Base-by-base conservation (phyloP, 2,888 invertebrate species). In the Lagria hirta region DNA sequence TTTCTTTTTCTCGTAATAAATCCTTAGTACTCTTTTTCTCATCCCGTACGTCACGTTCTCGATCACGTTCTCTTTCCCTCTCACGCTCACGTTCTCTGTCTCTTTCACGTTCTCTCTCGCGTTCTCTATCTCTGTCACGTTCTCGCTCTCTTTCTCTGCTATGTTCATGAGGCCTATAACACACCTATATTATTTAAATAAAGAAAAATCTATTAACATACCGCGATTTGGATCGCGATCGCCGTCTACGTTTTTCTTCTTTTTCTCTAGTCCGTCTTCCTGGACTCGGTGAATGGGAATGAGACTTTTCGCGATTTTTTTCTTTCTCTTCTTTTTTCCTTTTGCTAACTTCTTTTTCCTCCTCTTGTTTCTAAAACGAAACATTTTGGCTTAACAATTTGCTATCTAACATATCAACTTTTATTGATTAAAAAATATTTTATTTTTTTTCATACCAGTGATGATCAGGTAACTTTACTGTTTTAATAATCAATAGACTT, bases 1-100 rank as follows among this genome's bases (percentile, higher is more conserved):
- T 82, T 73, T 89, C 89, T 58, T 87, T 83, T 61, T 88, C 88
- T 1, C 81, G 77, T 38, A 86, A 75, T 48, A 85, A 74, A 65
- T 88, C 88, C 5, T 75, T 73, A 14, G 73, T 73, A 20, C 72
- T 75, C 52, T 77, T 75, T 48, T 68, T 68, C 76, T 52, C 73
- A 77, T 76, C 77, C 18, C 75, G 63, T 35, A 75, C 76, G 1
- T 77, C 58, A 18, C 75, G 63, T 24, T 65, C 73, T 1, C 75
- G 60, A 71, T 77, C 73, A 69, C 85, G 60, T 75, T 81, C 60
- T 65, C 79, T 54, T 54, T 84, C 86, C 23, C 86, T 80, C 52
- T 86, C 85, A 24, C 82, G 76, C 58, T 74, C 75, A 14, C 74
- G 64, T 48, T 72, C 76, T 1, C 75, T 62, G 24, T 65, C 73